Conservation (phyloP, 2,797 vertebrate species). For the Sebastes elongatus region DNA sequence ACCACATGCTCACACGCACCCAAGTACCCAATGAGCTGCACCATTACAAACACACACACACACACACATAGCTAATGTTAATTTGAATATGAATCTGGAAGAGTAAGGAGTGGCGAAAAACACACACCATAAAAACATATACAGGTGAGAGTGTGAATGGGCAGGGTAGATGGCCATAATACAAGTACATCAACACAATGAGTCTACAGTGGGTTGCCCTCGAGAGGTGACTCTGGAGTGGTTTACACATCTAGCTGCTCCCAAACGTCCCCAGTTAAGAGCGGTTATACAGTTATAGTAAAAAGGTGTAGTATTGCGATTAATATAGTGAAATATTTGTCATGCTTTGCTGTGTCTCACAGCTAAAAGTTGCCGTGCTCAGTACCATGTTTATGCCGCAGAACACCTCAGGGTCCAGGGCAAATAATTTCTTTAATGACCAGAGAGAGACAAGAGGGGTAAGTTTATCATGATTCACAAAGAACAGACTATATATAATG, state of each 20-base stretch:
- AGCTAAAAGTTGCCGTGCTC: slow-evolving; percentile 71
- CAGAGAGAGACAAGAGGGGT: slow-evolving; percentile 74
- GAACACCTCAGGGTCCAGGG: slow-evolving; percentile 82
- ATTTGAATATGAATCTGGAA: slow-evolving; percentile 50
- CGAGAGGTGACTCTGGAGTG: slow-evolving; percentile 40
- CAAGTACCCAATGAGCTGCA: slow-evolving; percentile 17
- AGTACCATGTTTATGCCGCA: slow-evolving; percentile 82
- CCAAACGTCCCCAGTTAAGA: slow-evolving; percentile 54
- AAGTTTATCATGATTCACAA: slow-evolving; percentile 59
- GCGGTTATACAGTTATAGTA: slow-evolving; percentile 47
- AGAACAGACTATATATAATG: slow-evolving; percentile 24
- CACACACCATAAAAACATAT: slow-evolving; percentile 3
- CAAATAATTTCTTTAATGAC: slow-evolving; percentile 83
- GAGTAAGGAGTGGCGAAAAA: slow-evolving; percentile 25
- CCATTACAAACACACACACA: slow-evolving; percentile 14
- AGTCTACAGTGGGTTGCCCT: slow-evolving; percentile 39
- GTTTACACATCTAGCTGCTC: slow-evolving; percentile 44
- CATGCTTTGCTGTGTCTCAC: slow-evolving; percentile 76
- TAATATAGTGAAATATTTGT: slow-evolving; percentile 70
- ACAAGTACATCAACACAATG: slow-evolving; percentile 31
- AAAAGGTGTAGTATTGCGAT: slow-evolving; percentile 55
- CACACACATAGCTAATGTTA: slow-evolving; percentile 57
- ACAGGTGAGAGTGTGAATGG: slow-evolving; percentile 48
- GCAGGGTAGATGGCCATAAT: slow-evolving; percentile 24
- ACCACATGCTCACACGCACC: slow-evolving; percentile 58